Base-by-base conservation (phyloP, 2,888 invertebrate species). In the Drosophila colorata region DNA sequence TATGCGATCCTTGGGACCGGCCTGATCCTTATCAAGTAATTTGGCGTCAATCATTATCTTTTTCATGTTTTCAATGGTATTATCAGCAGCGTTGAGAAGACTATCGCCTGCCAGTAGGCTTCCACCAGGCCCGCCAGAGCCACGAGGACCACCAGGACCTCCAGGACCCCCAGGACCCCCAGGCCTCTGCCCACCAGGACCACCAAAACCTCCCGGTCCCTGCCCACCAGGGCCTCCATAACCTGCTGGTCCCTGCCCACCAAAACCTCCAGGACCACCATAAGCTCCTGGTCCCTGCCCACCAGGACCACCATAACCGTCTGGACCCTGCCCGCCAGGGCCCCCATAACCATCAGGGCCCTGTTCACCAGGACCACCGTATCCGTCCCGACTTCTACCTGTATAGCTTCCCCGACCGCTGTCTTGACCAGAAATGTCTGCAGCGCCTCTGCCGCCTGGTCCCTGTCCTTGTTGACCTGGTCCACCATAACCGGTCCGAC, bases 81-180 rank as follows among this genome's bases (percentile, higher is more conserved):
- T 51, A 11, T 82, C 78, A 20, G 91, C 88, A 51, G 83, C 80
- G 52, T 74, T 67, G 0, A 91, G 55, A 0, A 91, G 73, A 64
- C 90, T 90, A 38, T 91, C 91, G 13, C 78, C 83, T 2, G 64
- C 68, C 35, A 82, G 23, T 7, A 76, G 35, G 16, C 56, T 61
- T n/a, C 38, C 49, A 18, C 28, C 63, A 43, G 47, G 31, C 0
- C 48, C 64, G 2, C 41, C 56, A 28, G 41, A 20, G 4, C 43
- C 18, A 8, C 18, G 28, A 8, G n/a, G n/a, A 2, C 41, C 25
- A 0, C 33, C n/a, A n/a, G 33, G n/a, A 16, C 44, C 23, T 1
- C 52, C 40, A 18, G 16, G n/a, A 6, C 53, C 48, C 7, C 59
- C 46, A 8, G n/a, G 44, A 18, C 58, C 28, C 9, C 28, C 28